Base-by-base conservation (phyloP, 2,797 vertebrate species). In the Staurois parvus region DNA sequence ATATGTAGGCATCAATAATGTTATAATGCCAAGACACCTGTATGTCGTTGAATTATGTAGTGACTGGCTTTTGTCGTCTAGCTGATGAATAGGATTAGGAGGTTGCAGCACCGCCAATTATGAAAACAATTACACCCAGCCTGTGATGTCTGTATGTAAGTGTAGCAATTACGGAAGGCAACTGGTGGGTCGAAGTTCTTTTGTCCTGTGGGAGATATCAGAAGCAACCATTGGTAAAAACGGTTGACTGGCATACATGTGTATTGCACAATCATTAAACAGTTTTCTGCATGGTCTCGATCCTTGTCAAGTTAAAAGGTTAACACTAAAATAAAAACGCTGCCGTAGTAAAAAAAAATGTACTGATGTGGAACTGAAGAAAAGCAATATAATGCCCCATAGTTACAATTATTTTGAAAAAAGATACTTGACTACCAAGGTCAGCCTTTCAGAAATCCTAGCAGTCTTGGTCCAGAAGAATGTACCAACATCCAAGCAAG, bases 111-210 rank as follows among this genome's bases (percentile, higher is more conserved):
- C 30, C 19, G 67, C 42, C 29, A 76, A 68, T 48, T 83, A 76
- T 52, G n/a, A 29, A 52, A 69, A 72, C 72, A 40, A 42, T 75
- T 67, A 83, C 72, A 75, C 72, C 19, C n/a, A 0, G 73, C 8
- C 45, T 59, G 66, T 26, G 37, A 69, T 62, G 45, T 40, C 74
- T 84, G 62, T 84, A 72, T 84, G 37, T 24, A 66, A 70, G 48
- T 48, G 21, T 26, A 34, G 42, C 30, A 84, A 69, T 70, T 40
- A 56, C 5, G 52, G 9, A 28, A 21, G 26, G 56, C 28, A 69
- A 56, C 62, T 37, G 15, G 4, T 15, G 29, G 59, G 59, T 26
- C 67, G 45, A n/a, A 15, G 76, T 10, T 48, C 59, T 67, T 67
- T 78, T 32, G 28, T 32, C 34, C 59, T 4, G 12, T 28, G 64